Evolutionary conservation across 1,140 invertebrate species (phyloP), one percentile per base, ranked within the genome.

Genomic region (Nylanderia fulva): DNA sequence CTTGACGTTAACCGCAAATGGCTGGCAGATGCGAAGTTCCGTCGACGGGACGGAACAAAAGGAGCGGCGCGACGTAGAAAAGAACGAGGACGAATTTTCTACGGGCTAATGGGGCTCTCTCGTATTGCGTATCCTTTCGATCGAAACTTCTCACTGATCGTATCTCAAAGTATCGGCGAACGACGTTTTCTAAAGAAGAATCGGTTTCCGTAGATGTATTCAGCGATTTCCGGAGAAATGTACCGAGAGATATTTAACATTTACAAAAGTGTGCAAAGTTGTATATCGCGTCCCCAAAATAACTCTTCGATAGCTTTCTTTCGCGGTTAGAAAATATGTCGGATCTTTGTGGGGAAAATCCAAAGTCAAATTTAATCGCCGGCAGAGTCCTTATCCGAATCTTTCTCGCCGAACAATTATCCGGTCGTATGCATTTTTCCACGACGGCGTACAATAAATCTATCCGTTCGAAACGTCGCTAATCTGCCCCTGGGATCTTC

Each of bases 1-100:
- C 75, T 61, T 74, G 83, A 84, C 72, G 74, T 84, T 69, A 72
- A 86, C 86, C 86, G 76, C 85, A 88, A 84, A 87, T 69, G 77
- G 52, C 68, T 75, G 84, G 84, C 86, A 87, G 86, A 87, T 87
- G 84, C 72, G 58, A 72, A 75, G 74, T 76, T 74, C 63, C 54
- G 71, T 42, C 66, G 18, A 52, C 18, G 56, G 21, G 58, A 74
- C 52, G 66, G 77, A 68, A 84, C 54, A 84, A 85, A 56, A 74
- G 68, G 27, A 63, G 39, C 33, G 54, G 42, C n/a, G 24, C 27
- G 29, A 36, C 48, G n/a, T 48, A 64, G 80, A 54, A 63, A 69
- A 85, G 68, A 84, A 27, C 33, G 60, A 39, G 42, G 60, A 76
- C 42, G 72, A 84, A 63, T 72, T 72, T 72, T 39, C 71, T 60